Evolutionary conservation across 2,888 invertebrate genomes (phyloP).

Genomic region (Pyrochroa serraticornis): DNA sequence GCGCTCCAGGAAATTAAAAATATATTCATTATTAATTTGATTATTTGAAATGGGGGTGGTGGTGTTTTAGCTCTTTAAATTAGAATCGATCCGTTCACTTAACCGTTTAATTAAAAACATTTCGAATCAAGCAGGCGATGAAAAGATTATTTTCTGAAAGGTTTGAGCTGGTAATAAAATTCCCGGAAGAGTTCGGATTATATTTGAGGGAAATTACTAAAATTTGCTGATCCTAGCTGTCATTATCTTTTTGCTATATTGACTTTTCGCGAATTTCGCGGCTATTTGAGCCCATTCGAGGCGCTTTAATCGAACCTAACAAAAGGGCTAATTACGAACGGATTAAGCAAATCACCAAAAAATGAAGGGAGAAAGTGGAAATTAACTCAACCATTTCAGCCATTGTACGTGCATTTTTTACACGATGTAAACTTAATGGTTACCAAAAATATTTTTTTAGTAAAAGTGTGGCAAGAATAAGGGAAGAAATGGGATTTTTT

Average conservation of each 20-base stretch:
- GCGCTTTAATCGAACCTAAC: too few relatives aligned
- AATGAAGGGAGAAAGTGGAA: too few relatives aligned
- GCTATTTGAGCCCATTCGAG: too few relatives aligned
- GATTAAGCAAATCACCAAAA: too few relatives aligned
- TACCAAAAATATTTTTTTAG: too few relatives aligned
- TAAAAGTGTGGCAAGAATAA: too few relatives aligned
- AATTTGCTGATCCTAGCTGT: conserved; percentile 13
- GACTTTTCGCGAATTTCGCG: conserved; percentile 9
- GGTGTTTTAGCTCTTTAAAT: conserved; percentile 7
- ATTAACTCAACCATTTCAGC: too few relatives aligned
- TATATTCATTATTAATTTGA: conserved; percentile 2
- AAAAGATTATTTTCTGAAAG: conserved; percentile 15
- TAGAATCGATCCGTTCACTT: conserved; percentile 4
- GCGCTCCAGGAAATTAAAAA: neutral
- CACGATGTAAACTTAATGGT: too few relatives aligned
- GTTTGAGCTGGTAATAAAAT: conserved; percentile 16
- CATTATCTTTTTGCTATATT: conserved; percentile 10
- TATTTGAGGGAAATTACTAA: conserved; percentile 17
- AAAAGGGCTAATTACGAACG: too few relatives aligned
- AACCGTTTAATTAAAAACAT: conserved; percentile 24
- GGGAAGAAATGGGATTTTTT: too few relatives aligned
- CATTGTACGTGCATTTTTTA: too few relatives aligned
- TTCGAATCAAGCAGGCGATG: conserved; percentile 9
- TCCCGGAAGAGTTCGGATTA: conserved; percentile 13
- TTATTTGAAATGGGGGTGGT: conserved; percentile 4